Conservation (phyloP, 2,113 vertebrate species). For the Takifugu bimaculatus region DNA sequence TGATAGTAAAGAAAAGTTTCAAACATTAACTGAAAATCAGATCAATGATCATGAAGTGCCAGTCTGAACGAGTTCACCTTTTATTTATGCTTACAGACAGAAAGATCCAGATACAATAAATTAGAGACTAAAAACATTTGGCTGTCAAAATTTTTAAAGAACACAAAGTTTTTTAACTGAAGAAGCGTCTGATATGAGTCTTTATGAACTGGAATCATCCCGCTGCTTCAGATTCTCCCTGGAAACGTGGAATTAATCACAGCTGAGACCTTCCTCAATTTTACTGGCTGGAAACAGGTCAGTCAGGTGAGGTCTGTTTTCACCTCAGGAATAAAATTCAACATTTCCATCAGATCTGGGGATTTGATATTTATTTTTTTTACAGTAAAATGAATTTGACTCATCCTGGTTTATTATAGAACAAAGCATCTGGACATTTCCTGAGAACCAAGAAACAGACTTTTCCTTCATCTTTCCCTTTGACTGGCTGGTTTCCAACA, state of each 20-base stretch:
- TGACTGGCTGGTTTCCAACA: not conserved
- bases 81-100: slow-evolving; percentile 60
- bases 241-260: too few relatives aligned
- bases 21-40: not conserved
- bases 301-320: too few relatives aligned
- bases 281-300: too few relatives aligned
- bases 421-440: not conserved
- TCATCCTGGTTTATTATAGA: not conserved
- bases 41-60: not conserved
- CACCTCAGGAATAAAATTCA: too few relatives aligned
- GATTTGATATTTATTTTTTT: too few relatives aligned
- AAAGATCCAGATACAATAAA: slow-evolving; percentile 67
- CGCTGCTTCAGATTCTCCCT: too few relatives aligned
- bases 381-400: not conserved
- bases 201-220: too few relatives aligned
- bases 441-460: not conserved
- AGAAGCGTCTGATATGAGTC: not conserved
- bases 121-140: slow-evolving; percentile 46
- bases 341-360: too few relatives aligned
- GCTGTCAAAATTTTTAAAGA: slow-evolving; percentile 49
- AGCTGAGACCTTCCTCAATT: too few relatives aligned
- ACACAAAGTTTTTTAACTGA: slow-evolving; percentile 11
- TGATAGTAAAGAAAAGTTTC: not conserved
- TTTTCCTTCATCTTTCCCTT: not conserved
- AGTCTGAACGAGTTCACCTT: slow-evolving; percentile 13